These are phyloP conservation scores for Drosophila crucigera DNA, from an alignment of 2,888 invertebrate species.

Conservation along the genomic window DNA sequence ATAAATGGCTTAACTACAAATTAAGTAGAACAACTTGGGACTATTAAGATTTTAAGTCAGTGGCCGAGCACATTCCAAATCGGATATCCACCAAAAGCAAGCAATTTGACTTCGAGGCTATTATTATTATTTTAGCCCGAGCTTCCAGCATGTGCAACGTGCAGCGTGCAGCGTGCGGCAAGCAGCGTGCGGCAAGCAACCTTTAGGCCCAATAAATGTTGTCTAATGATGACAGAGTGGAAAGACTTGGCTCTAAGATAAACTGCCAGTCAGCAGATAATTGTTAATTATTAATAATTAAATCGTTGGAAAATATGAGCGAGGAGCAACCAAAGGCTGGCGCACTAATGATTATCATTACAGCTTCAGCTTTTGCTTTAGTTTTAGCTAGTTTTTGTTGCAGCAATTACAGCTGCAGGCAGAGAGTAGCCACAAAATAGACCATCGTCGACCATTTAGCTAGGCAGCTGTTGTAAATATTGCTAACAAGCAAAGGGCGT, in stretches of 20 bases:
- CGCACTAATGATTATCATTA: slow-evolving; percentile 71
- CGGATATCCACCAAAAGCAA: slow-evolving; percentile 10
- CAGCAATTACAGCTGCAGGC: slow-evolving; percentile 22
- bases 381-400: slow-evolving; percentile 8
- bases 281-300: slow-evolving; percentile 78
- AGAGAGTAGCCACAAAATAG: slow-evolving; percentile 44
- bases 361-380: slow-evolving; percentile 1
- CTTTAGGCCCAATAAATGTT: slow-evolving; percentile 27
- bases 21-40: slow-evolving; percentile 38
- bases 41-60: slow-evolving; percentile 35
- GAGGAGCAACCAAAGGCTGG: slow-evolving; percentile 34
- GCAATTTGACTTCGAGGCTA: slow-evolving; percentile 41
- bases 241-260: slow-evolving; percentile 37
- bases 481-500: slow-evolving; percentile 51
- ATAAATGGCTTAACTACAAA: slow-evolving; percentile 64
- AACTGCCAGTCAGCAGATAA: slow-evolving; percentile 61
- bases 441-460: slow-evolving; percentile 49
- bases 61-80: not conserved
- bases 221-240: slow-evolving; percentile 24
- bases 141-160: slow-evolving; percentile 4
- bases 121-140: slow-evolving; percentile 32
- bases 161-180: slow-evolving; percentile 2
- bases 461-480: slow-evolving; percentile 63
- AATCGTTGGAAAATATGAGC: slow-evolving; percentile 60
- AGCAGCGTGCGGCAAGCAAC: not conserved